Percentiles rank a stretch among this genome's conserved stretches.
These are phyloP conservation scores for Colistium nudipinnis DNA, from an alignment of 2,113 vertebrate genomes.

Conservation along the genomic window DNA sequence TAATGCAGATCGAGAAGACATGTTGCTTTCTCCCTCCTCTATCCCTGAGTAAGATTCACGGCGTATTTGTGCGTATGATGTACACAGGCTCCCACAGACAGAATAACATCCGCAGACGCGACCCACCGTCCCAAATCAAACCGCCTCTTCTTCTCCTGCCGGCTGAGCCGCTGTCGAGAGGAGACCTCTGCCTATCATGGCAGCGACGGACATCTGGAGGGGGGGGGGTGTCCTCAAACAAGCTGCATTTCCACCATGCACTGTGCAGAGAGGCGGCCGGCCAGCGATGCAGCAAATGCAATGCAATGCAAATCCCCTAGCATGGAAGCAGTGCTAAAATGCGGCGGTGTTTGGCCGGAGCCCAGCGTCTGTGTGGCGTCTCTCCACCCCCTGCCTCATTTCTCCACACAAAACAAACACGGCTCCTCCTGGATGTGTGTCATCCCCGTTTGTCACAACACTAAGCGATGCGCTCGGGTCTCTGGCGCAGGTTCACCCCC, in stretches of 20 bases:
- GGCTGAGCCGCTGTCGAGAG: conserved; percentile 70
- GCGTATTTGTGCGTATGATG: conserved; percentile 48
- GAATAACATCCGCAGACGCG: conserved; percentile 68
- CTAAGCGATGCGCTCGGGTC: neutral
- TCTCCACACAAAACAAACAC: conserved; percentile 75
- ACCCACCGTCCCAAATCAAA: conserved; percentile 74
- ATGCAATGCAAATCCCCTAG: conserved; percentile 56
- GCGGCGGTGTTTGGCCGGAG: conserved; percentile 78
- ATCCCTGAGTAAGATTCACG: conserved; percentile 79
- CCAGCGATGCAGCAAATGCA: conserved; percentile 60
- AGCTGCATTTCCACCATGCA: conserved; percentile 75
- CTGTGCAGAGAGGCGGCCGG: conserved; percentile 44
- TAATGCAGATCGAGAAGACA: conserved; percentile 85
- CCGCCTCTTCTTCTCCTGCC: conserved; percentile 69
- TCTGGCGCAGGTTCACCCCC: no score
- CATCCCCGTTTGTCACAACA: conserved; percentile 64
- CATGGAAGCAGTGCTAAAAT: conserved; percentile 67
- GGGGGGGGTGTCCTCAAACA: conserved; percentile 75
- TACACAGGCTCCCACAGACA: conserved; percentile 61
- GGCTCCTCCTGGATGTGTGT: conserved; percentile 61
- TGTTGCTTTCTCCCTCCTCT: conserved; percentile 63
- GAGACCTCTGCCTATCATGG: conserved; percentile 81
- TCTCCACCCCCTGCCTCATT: conserved; percentile 79
- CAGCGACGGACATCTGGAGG: conserved; percentile 70
- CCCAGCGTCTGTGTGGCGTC: conserved; percentile 78